Conservation (phyloP, 2,113 vertebrate genomes). For the Pedetes capensis region DNA sequence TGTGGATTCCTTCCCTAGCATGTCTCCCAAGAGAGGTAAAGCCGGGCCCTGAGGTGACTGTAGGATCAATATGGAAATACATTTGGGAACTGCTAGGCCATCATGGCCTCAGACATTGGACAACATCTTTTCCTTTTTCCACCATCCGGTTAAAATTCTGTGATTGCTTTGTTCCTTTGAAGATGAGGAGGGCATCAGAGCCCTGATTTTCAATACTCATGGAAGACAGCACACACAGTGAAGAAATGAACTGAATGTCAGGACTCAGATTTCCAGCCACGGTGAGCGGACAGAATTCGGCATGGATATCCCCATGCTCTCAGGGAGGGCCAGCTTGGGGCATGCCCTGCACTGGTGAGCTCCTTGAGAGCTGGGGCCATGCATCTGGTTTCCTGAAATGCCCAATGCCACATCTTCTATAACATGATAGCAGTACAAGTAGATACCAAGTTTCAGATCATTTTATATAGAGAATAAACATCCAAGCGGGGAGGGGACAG, state of each 20-base stretch:
- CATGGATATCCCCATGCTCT: neutral
- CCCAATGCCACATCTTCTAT: neutral
- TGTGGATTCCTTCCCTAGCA: neutral
- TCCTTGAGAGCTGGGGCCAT: neutral
- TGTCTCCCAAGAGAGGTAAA: neutral
- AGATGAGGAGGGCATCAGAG: neutral
- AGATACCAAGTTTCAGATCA: no score
- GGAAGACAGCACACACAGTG: neutral
- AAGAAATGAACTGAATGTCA: neutral
- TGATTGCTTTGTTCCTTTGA: neutral
- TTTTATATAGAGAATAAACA: neutral
- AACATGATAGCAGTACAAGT: neutral
- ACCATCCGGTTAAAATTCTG: neutral
- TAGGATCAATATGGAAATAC: neutral
- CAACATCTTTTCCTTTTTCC: neutral
- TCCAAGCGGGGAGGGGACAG: neutral
- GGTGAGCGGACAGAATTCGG: no score
- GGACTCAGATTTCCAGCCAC: neutral
- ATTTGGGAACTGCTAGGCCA: neutral
- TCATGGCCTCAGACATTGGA: neutral
- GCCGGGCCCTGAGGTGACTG: neutral
- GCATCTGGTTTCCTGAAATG: neutral
- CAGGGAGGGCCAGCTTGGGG: neutral
- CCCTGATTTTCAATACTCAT: neutral
- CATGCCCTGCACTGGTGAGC: rapidly evolving